Percentiles rank a stretch among this genome's conserved stretches.
Conservation (phyloP, 2,888 invertebrate genomes). For the Chironomus tentans region DNA sequence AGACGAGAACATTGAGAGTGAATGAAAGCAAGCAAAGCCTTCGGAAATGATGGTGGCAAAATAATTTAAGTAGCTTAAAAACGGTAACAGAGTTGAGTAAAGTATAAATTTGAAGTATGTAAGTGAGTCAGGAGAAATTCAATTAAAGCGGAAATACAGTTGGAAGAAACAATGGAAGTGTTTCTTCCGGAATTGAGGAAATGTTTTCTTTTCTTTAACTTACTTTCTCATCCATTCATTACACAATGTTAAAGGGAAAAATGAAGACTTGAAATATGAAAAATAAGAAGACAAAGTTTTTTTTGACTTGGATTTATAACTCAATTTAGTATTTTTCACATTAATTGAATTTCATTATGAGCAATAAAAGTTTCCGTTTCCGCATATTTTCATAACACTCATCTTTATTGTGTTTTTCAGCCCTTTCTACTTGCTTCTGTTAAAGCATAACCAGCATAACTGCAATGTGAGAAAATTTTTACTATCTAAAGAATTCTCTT, state of each 20-base stretch:
- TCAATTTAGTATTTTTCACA: slow-evolving; percentile 16
- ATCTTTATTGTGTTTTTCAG: not conserved
- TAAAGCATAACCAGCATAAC: not conserved
- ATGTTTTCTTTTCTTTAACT: not conserved
- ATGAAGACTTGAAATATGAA: not conserved
- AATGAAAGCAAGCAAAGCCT: not conserved
- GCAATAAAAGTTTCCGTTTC: not conserved
- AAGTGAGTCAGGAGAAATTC: slow-evolving; percentile 6
- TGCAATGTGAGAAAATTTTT: not conserved
- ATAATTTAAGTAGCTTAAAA: not conserved
- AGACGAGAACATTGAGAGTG: not conserved
- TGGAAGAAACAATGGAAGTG: slow-evolving; percentile 16
- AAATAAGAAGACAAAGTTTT: not conserved
- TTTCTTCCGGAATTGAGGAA: slow-evolving; percentile 13
- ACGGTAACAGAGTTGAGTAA: too few species aligned
- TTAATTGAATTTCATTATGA: slow-evolving; percentile 22
- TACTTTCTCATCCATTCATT: not conserved
- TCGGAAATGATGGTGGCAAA: not conserved
- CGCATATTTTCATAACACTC: not conserved
- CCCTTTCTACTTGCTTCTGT: not conserved
- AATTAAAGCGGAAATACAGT: slow-evolving; percentile 19
- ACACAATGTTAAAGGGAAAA: not conserved
- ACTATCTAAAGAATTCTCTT: too few species aligned
- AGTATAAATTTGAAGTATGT: not conserved
- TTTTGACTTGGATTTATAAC: slow-evolving; percentile 11